Conservation (phyloP, 2,888 invertebrate genomes). For the Cantharis flavilabris region DNA sequence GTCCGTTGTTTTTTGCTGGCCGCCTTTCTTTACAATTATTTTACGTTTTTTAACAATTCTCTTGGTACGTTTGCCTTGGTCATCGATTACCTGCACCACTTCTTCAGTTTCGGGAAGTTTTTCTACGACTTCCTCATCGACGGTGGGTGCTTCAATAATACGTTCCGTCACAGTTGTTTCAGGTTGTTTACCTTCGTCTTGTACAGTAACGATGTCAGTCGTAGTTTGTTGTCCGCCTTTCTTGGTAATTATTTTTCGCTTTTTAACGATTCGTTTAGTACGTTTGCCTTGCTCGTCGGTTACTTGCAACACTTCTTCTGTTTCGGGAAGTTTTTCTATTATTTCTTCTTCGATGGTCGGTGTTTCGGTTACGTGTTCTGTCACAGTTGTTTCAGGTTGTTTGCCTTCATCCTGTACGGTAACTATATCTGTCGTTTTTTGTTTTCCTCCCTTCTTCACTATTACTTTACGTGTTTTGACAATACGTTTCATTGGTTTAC, state of each 20-base stretch:
- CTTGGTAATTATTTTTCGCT: slow-evolving; percentile 39
- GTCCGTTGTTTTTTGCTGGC: slow-evolving; percentile 41
- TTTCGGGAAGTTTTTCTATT: slow-evolving; percentile 40
- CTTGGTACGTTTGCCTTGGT: slow-evolving; percentile 26
- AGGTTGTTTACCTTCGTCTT: slow-evolving; percentile 54
- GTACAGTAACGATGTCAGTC: slow-evolving; percentile 56
- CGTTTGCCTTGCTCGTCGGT: slow-evolving; percentile 33
- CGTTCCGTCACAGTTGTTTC: slow-evolving; percentile 33
- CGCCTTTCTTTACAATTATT: slow-evolving; percentile 45
- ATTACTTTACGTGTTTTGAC: slow-evolving; percentile 38
- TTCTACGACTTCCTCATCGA: slow-evolving; percentile 19
- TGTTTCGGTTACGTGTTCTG: slow-evolving; percentile 32
- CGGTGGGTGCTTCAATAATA: slow-evolving; percentile 36
- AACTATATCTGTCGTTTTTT: slow-evolving; percentile 44
- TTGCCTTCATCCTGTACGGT: slow-evolving; percentile 48
- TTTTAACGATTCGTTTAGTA: slow-evolving; percentile 48
- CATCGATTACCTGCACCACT: not conserved
- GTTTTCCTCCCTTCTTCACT: slow-evolving; percentile 37
- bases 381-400: slow-evolving; percentile 40
- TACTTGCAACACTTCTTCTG: slow-evolving; percentile 25
- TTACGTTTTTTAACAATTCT: slow-evolving; percentile 40
- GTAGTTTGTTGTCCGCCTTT: slow-evolving; percentile 42
- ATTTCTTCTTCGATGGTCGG: not conserved
- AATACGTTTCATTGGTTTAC: slow-evolving; percentile 39
- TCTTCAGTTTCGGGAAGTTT: slow-evolving; percentile 47